These are phyloP conservation scores for Druceiella hillmani DNA, from an alignment of 2,888 invertebrate species.

Conservation along the genomic window DNA sequence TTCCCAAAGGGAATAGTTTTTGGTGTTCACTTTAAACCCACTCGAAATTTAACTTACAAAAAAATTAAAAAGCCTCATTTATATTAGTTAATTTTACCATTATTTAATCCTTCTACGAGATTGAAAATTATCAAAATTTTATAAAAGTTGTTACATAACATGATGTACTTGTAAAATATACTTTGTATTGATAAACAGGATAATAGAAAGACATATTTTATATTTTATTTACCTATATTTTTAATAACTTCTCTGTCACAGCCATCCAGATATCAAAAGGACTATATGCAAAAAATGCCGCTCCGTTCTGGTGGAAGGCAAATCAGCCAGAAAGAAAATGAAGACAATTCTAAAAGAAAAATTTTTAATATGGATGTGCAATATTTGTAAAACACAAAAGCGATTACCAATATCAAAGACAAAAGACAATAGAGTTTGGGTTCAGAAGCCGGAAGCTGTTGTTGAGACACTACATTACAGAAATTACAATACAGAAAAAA, in stretches of 20 bases:
- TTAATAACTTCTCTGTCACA: constrained; percentile 29
- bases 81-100: too few relatives aligned
- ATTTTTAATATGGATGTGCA: constrained; percentile 44
- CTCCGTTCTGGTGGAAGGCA: constrained; percentile 45
- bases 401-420: constrained; percentile 31
- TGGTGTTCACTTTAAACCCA: too few relatives aligned
- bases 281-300: constrained; percentile 56
- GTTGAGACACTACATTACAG: too few relatives aligned
- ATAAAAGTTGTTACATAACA: too few relatives aligned
- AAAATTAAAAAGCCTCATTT: too few relatives aligned
- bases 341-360: constrained; percentile 39
- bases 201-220: constrained; percentile 3
- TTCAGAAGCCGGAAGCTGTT: constrained; percentile 46
- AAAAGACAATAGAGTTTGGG: constrained; percentile 46
- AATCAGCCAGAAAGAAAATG: constrained; percentile 47
- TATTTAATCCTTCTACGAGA: too few relatives aligned
- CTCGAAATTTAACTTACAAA: too few relatives aligned
- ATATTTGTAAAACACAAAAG: constrained; percentile 32
- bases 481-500: too few relatives aligned
- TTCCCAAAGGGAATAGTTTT: too few relatives aligned
- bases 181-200: too few relatives aligned
- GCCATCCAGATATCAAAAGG: constrained; percentile 55
- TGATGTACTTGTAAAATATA: too few relatives aligned
- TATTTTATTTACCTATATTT: background rate
- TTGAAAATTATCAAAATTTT: too few relatives aligned